phyloP scores from a whole-genome alignment of 2,113 vertebrate genomes.

The Tyrannus savana region DNA sequence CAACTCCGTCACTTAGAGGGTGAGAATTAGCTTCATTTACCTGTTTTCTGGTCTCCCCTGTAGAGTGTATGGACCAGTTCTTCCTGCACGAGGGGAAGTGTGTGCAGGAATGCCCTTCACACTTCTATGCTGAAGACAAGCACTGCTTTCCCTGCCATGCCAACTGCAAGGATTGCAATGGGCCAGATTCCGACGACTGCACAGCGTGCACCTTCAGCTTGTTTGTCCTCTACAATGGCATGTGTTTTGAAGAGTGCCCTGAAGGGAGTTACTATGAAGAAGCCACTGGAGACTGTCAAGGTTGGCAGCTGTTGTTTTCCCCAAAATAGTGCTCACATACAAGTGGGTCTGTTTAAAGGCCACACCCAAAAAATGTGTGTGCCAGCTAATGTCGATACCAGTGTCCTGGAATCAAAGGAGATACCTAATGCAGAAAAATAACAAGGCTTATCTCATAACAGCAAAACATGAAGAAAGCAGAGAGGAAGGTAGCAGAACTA shows the following conservation, averaged over 20 bases:
- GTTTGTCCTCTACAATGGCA: constrained; percentile 73
- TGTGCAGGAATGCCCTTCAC: constrained; percentile 79
- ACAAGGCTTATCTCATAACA: neutral
- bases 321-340: neutral
- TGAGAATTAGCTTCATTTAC: neutral
- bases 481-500: neutral
- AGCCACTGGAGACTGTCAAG: constrained; percentile 77
- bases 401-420: neutral
- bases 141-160: constrained; percentile 82
- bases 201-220: constrained; percentile 54
- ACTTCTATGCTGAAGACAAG: constrained; percentile 72
- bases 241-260: constrained; percentile 81
- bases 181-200: constrained; percentile 83
- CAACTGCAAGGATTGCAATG: constrained; percentile 80
- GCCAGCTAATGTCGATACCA: accelerated
- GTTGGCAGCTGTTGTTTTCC: constrained; percentile 67
- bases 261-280: constrained; percentile 76
- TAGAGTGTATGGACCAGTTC: constrained; percentile 81
- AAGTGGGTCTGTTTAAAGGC: neutral
- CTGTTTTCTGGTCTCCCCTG: neutral
- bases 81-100: constrained; percentile 81
- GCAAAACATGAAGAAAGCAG: neutral
- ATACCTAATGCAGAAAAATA: neutral
- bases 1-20: neutral
- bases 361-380: accelerated